A percentile compares a stretch with the other conserved stretches of the same genome.
These are phyloP conservation scores for Hemibagrus guttatus DNA, from an alignment of 2,797 vertebrate species.

Conservation along the genomic window DNA sequence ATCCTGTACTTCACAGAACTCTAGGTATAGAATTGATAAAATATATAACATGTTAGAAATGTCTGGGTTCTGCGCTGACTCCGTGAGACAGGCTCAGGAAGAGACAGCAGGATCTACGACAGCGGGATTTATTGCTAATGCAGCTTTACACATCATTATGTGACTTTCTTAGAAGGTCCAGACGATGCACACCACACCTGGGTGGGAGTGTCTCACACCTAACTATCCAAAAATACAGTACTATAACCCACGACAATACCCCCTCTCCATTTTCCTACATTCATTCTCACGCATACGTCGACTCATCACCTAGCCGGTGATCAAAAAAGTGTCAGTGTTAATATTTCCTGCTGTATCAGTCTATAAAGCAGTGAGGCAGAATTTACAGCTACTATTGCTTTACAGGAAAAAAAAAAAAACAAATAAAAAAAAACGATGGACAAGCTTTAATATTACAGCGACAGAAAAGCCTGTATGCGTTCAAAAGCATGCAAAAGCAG, in stretches of 20 bases:
- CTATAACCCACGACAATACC: conserved; percentile 34
- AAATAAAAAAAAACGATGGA: not conserved
- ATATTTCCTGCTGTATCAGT: conserved; percentile 21
- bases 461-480: conserved; percentile 16
- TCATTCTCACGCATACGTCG: not conserved
- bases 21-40: not conserved
- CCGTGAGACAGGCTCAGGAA: not conserved
- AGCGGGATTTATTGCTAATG: conserved; percentile 14
- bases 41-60: not conserved
- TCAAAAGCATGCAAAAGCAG: conserved; percentile 45
- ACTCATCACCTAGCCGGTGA: not conserved
- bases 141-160: not conserved
- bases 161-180: not conserved
- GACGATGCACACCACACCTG: not conserved
- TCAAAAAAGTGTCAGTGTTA: conserved; percentile 21
- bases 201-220: not conserved
- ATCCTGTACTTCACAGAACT: not conserved
- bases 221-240: conserved; percentile 18
- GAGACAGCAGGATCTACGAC: not conserved
- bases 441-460: conserved; percentile 26
- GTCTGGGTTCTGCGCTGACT: not conserved
- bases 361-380: conserved; percentile 32
- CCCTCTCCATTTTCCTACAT: conserved; percentile 22
- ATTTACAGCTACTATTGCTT: conserved; percentile 50
- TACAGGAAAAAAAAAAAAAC: not conserved